A percentile compares a stretch with the other conserved stretches of the same genome.
Conservation (phyloP, 2,113 vertebrate species). For the Limnothrissa miodon region DNA sequence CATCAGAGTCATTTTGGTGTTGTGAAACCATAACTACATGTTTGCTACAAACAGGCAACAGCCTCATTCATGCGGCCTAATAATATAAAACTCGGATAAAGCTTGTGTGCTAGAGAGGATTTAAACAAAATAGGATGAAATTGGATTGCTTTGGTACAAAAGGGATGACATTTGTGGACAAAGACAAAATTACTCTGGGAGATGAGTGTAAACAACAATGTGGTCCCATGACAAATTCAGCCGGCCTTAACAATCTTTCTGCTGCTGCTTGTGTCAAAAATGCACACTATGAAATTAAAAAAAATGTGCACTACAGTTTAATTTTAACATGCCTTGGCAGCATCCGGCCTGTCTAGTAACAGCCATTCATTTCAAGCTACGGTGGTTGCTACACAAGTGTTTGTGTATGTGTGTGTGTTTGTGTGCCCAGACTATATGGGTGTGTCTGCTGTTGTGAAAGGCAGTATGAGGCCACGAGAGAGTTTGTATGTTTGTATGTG, state of each 20-base stretch:
- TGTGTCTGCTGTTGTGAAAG: neutral
- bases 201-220: neutral
- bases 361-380: neutral
- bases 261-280: neutral
- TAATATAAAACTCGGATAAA: slow-evolving; percentile 47
- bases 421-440: neutral
- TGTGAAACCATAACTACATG: slow-evolving; percentile 42
- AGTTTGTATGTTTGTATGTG: neutral
- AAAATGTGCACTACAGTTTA: neutral
- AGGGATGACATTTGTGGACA: neutral
- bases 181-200: neutral
- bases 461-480: neutral
- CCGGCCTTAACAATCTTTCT: neutral
- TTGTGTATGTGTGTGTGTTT: slow-evolving; percentile 16
- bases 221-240: neutral
- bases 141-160: slow-evolving; percentile 42
- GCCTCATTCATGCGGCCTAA: slow-evolving; percentile 40
- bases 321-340: neutral
- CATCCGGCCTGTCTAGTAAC: neutral
- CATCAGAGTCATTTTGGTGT: slow-evolving; percentile 44
- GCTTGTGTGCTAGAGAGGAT: slow-evolving; percentile 38
- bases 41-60: slow-evolving; percentile 56
- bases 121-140: slow-evolving; percentile 49
- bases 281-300: neutral
- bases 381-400: neutral